Percentiles rank a stretch among this genome's conserved stretches.
These are phyloP conservation scores for Euclidia mi DNA, from an alignment of 2,888 invertebrate genomes.

Conservation along the genomic window DNA sequence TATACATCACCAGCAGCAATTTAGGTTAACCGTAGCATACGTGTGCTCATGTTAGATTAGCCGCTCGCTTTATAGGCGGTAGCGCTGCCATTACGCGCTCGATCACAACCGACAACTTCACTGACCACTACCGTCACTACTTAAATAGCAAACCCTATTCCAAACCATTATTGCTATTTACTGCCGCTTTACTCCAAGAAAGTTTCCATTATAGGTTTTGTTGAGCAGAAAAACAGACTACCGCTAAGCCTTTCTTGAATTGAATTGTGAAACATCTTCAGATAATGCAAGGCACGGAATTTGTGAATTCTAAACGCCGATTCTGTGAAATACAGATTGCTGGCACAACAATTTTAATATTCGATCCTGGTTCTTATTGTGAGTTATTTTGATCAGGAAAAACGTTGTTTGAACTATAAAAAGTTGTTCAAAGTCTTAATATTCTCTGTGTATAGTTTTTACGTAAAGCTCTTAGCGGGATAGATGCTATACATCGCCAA, in stretches of 20 bases:
- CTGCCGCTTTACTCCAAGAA: conserved; percentile 28
- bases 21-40: too few relatives aligned
- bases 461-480: too few relatives aligned
- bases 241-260: conserved; percentile 20
- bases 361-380: too few relatives aligned
- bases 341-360: too few relatives aligned
- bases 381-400: too few relatives aligned
- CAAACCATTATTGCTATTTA: conserved; percentile 16
- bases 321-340: not conserved
- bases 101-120: not conserved
- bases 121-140: not conserved
- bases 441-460: too few relatives aligned
- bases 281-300: not conserved
- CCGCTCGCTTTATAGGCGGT: too few relatives aligned
- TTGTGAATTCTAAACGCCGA: not conserved
- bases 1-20: not conserved
- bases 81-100: too few relatives aligned
- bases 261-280: not conserved
- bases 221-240: conserved; percentile 18
- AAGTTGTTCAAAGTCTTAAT: too few relatives aligned
- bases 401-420: too few relatives aligned
- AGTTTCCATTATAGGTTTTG: conserved; percentile 25
- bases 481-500: too few relatives aligned
- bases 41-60: not conserved
- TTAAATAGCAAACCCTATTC: conserved; percentile 18